These are phyloP conservation scores for Mustela nigripes DNA, from an alignment of 2,113 vertebrate species.

Conservation along the genomic window DNA sequence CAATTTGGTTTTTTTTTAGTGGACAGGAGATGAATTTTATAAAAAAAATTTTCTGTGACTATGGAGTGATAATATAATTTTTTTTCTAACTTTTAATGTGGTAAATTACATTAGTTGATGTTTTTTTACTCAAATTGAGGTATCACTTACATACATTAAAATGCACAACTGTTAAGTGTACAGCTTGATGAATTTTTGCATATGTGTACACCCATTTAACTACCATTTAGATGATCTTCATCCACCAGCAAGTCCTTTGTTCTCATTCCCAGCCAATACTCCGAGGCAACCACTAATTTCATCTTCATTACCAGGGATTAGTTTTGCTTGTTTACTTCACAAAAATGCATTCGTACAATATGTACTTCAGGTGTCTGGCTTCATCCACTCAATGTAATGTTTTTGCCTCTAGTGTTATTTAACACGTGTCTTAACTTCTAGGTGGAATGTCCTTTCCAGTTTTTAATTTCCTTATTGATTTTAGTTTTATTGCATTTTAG, in stretches of 20 bases:
- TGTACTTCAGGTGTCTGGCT: not conserved
- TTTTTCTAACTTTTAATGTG: constrained; percentile 60
- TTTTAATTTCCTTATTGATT: constrained; percentile 33
- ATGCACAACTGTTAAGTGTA: not conserved
- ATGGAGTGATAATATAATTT: constrained; percentile 2
- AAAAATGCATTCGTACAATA: not conserved
- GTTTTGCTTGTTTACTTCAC: not conserved
- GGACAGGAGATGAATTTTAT: not conserved
- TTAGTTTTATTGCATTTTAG: not conserved
- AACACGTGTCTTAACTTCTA: constrained; percentile 7
- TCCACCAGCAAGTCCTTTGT: constrained; percentile 29
- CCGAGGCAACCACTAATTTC: not conserved
- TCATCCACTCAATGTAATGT: not conserved
- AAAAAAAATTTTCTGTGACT: constrained; percentile 6
- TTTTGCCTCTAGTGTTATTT: constrained; percentile 7
- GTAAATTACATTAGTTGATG: constrained; percentile 15
- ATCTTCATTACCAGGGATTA: not conserved
- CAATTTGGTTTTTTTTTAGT: not conserved
- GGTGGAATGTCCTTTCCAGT: not conserved
- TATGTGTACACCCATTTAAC: not conserved
- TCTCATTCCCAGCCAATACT: not conserved
- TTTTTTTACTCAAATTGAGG: not conserved
- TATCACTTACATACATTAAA: not conserved
- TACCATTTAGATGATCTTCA: not conserved
- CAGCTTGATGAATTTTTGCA: not conserved